These are phyloP conservation scores for Vireo griseus DNA, from an alignment of 2,797 vertebrate species.

Conservation along the genomic window DNA sequence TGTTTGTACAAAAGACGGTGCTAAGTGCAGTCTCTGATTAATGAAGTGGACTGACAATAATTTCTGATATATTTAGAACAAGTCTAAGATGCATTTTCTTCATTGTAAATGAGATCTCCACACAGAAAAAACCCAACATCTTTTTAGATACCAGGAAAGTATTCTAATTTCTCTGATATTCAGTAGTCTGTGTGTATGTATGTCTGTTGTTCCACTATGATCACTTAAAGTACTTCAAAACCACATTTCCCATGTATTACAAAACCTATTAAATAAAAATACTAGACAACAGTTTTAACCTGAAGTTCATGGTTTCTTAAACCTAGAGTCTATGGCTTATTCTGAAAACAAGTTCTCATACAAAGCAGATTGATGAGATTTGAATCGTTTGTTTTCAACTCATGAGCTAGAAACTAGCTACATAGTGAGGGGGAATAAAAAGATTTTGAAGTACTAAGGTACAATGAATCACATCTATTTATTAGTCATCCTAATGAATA, in stretches of 20 bases:
- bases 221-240: background rate
- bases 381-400: background rate
- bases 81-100: background rate
- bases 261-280: background rate
- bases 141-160: background rate
- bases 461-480: constrained; percentile 33
- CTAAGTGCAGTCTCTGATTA: constrained; percentile 28
- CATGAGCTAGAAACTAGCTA: background rate
- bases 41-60: background rate
- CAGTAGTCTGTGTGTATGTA: background rate
- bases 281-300: background rate
- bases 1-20: background rate
- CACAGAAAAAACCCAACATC: background rate
- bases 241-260: background rate
- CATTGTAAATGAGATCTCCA: background rate
- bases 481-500: constrained; percentile 46
- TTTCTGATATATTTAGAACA: constrained; percentile 8
- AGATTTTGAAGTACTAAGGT: background rate
- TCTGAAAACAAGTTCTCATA: background rate
- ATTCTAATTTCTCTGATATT: background rate
- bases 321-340: background rate
- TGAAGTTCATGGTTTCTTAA: background rate
- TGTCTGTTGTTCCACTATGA: background rate
- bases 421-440: background rate
- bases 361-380: background rate